Base-by-base conservation (phyloP, 2,797 vertebrate genomes). In the Labeo calbasu region DNA sequence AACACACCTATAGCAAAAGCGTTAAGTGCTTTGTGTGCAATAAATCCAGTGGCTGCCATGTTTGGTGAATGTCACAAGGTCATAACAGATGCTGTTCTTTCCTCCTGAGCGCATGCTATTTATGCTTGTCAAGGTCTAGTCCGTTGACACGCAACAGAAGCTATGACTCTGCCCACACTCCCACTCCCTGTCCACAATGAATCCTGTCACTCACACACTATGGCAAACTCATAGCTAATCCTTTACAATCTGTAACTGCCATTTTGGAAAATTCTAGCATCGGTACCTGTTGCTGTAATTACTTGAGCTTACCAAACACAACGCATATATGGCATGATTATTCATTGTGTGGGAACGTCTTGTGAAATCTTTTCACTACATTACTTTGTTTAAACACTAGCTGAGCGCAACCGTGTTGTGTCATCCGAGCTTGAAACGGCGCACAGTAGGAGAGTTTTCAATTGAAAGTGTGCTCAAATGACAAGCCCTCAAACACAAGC, bases 51-150 rank as follows among this genome's bases (percentile, higher is more conserved):
- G 25, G 43, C 59, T 84, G 81, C 70, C 53, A 59, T 84, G 84
- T 86, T 87, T 87, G 68, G 43, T 75, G 70, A 82, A 81, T 78
- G 66, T 46, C 85, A 82, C 46, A 75, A 80, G 87, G 84, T 86
- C 78, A 73, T 46, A 46, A 76, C n/a, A 88, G 65, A 88, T 72
- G 80, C 55, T 17, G 40, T 79, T 81, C 76, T 76, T 65, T 55
- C 75, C 68, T 82, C 46, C 28, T 50, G 82, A 82, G 76, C 15
- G 15, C 36, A n/a, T 80, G 55, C 32, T 72, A 84, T 87, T 86
- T 50, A 85, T 84, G 82, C 86, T 70, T 65, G 85, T 79, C 84
- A 84, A 82, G 84, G 83, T 87, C 86, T 68, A 65, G 79, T 81
- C 79, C 28, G 4, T 48, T 79, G 77, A 84, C 86, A 85, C 65